phyloP scores from a whole-genome alignment of 2,797 vertebrate species.

The Malacoraja senta region DNA sequence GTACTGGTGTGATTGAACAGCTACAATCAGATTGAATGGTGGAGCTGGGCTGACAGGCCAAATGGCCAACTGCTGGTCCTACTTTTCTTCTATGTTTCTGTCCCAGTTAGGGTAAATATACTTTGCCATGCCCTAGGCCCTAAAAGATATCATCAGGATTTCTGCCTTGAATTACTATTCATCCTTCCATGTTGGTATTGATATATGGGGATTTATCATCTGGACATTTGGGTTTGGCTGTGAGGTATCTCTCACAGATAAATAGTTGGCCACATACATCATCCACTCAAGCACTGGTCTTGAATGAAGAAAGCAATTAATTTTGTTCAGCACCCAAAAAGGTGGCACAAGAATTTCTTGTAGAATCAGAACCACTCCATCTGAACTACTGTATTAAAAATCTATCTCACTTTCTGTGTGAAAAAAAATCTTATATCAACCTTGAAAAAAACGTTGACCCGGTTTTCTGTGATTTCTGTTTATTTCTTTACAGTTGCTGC shows the following conservation, averaged over 20 bases:
- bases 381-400: not conserved
- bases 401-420: not conserved
- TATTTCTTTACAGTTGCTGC: no score
- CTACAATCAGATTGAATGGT: no score
- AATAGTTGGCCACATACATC: not conserved
- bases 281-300: not conserved
- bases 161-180: not conserved
- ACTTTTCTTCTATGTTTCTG: no score
- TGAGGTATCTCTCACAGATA: not conserved
- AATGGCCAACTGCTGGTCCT: no score
- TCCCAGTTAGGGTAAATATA: not conserved
- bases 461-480: no score
- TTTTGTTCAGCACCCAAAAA: not conserved
- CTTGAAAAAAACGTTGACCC: no score
- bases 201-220: not conserved
- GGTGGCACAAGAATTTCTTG: not conserved
- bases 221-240: not conserved
- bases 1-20: no score
- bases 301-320: not conserved
- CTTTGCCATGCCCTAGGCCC: not conserved
- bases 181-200: not conserved
- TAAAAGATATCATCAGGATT: not conserved
- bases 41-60: no score
- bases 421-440: not conserved
- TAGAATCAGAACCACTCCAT: not conserved